These are phyloP conservation scores for Pseudopleuronectes americanus DNA, from an alignment of 2,797 vertebrate genomes.

Conservation along the genomic window DNA sequence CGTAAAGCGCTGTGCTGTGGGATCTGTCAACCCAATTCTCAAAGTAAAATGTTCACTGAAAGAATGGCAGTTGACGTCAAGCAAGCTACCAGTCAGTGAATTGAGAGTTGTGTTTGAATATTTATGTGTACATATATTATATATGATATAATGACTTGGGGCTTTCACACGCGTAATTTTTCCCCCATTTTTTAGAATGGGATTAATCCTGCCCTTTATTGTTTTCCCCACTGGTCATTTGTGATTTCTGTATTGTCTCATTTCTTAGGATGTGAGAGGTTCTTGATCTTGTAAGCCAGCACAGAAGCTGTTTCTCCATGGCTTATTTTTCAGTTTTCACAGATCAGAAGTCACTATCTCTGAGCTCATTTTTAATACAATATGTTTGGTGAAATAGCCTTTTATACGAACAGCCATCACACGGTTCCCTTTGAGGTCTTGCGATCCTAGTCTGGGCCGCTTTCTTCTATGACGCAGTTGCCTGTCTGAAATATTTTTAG, in stretches of 20 bases:
- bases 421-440: neutral
- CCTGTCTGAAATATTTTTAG: constrained; percentile 29
- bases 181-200: too few relatives aligned
- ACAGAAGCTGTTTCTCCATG: constrained; percentile 55
- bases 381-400: constrained; percentile 10
- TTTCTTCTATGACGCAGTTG: constrained; percentile 10
- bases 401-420: neutral
- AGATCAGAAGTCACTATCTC: constrained; percentile 16
- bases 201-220: too few relatives aligned
- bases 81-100: constrained; percentile 23
- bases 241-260: constrained; percentile 67
- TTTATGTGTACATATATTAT: neutral
- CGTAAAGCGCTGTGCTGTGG: constrained; percentile 4
- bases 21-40: constrained; percentile 18
- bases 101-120: constrained; percentile 21
- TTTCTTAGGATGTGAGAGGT: constrained; percentile 67
- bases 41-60: constrained; percentile 43
- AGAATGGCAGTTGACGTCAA: constrained; percentile 21
- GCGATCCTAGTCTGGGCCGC: neutral
- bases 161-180: constrained; percentile 2
- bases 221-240: constrained; percentile 52
- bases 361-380: constrained; percentile 14
- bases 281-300: constrained; percentile 59
- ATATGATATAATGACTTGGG: neutral
- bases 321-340: constrained; percentile 30